Base-by-base conservation (phyloP, 2,113 vertebrate genomes). In the Cynopterus brachyotis region DNA sequence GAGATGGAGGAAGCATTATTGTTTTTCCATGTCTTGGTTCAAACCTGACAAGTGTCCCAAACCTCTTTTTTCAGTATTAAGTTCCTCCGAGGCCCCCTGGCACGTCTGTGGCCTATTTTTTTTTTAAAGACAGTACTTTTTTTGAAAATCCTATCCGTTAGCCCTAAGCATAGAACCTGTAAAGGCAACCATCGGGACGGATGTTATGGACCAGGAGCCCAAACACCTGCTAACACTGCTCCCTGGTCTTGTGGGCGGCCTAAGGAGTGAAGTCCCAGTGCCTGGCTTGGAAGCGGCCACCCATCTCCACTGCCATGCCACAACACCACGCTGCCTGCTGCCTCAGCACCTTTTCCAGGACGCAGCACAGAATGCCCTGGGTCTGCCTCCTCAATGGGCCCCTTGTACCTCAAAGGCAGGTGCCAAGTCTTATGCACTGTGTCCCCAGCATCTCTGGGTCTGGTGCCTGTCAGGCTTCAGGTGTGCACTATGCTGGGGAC, bases 261-360 rank as follows among this genome's bases (percentile, higher is more conserved):
- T 26, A 73, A 6, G 40, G 37, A 70, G 45, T 37, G 19, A 37
- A 70, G 53, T 20, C 30, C 57, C 59, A 26, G 24, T 0, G 17
- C 13, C 7, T 3, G 13, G 75, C 42, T 59, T 64, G 0, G 20
- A 32, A 24, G 35, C 16, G 2, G 35, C 57, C 42, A 60, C 67
- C 53, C 42, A 1, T 26, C 32, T n/a, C 17, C n/a, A 9, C 19
- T 1, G 5, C 35, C 26, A 53, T 0, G 8, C n/a, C 10, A 9
- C 0, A 1, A 40, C 37, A 24, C 66, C 35, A 35, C 0, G 5
- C 42, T 42, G 72, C 26, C 53, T 9, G 16, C 22, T 17, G 13
- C 42, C 47, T 20, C 2, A 12, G 81, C 32, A 6, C 4, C 37
- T 22, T 9, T 10, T 2, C 30, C 13, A 26, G 40, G 42, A 60